Conservation (phyloP, 2,888 invertebrate genomes). For the Phasia obesa region DNA sequence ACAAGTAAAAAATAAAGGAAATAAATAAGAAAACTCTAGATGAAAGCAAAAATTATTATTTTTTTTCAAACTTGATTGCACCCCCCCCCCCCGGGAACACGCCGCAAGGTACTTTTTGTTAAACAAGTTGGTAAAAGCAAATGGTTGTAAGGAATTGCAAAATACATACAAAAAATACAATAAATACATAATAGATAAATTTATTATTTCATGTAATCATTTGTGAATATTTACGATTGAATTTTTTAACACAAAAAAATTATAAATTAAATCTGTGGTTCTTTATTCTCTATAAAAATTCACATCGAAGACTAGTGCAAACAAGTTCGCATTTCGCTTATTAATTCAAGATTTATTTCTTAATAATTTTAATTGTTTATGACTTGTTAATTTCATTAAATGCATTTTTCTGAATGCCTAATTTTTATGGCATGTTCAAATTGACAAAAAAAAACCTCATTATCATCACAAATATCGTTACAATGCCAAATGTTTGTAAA, state of each 20-base stretch:
- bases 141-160: conserved; percentile 16
- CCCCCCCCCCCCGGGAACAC: not conserved
- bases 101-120: not conserved
- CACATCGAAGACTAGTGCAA: conserved; percentile 55
- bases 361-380: conserved; percentile 63
- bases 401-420: conserved; percentile 41
- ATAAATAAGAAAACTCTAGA: not conserved
- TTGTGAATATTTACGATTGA: conserved; percentile 49
- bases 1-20: not conserved
- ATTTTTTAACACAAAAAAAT: conserved; percentile 26
- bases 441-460: conserved; percentile 16
- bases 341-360: conserved; percentile 54
- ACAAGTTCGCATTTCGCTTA: conserved; percentile 26
- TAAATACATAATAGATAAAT: no score
- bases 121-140: not conserved
- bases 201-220: conserved; percentile 41
- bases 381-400: conserved; percentile 62
- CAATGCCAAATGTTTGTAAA: conserved; percentile 56
- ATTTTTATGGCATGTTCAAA: conserved; percentile 56
- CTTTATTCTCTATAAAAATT: conserved; percentile 36
- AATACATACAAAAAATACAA: conserved; percentile 34
- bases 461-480: conserved; percentile 35
- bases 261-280: not conserved
- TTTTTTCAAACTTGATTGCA: no score
- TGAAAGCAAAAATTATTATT: not conserved